Evolutionary conservation across 2,113 vertebrate species (phyloP), one percentile per base, ranked within the genome.

Genomic region (Gavia stellata): DNA sequence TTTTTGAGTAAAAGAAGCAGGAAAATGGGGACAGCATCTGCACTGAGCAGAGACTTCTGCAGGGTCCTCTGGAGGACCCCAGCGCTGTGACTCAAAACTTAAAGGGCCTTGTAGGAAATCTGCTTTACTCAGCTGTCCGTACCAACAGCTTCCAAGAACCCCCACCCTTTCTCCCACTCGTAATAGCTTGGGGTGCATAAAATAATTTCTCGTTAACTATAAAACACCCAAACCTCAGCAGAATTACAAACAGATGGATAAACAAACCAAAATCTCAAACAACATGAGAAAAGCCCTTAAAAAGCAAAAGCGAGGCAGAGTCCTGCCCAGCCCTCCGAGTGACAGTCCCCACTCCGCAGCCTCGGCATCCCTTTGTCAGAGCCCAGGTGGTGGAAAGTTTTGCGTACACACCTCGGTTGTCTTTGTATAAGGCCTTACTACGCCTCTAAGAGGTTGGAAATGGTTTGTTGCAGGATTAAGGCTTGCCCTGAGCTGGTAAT

Each of bases 231-330:
- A 81, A 88, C 74, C 88, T 95, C 88, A 88, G 58, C 88, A 88
- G 92, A 88, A 94, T 95, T 94, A 40, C 92, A 78, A 88, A 85
- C 94, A 94, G 84, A 91, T 94, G 94, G 70, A 17, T 81, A 81
- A 95, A 93, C 83, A 93, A 70, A 9, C 52, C 17, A 11, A 65
- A 33, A 63, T 73, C 62, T 79, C 66, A 36, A 79, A 68, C 52
- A 62, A 81, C 29, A 7, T 17, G 59, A 52, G 55, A 92, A 74
- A 68, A 79, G 14, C 59, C 73, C 50, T 75, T 49, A 47, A 70
- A 65, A 90, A 65, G 53, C 34, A 83, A 42, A 58, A 87, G 23
- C 0, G 1, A 87, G 45, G 38, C 67, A n/a, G 50, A 53, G 44
- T 42, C 73, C 74, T 92, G 50, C 42, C 78, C 34, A 8, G 42